Evolutionary conservation across 35 echinoderm and acorn worm genomes (phyloP).

Genomic region (Diadema setosum): DNA sequence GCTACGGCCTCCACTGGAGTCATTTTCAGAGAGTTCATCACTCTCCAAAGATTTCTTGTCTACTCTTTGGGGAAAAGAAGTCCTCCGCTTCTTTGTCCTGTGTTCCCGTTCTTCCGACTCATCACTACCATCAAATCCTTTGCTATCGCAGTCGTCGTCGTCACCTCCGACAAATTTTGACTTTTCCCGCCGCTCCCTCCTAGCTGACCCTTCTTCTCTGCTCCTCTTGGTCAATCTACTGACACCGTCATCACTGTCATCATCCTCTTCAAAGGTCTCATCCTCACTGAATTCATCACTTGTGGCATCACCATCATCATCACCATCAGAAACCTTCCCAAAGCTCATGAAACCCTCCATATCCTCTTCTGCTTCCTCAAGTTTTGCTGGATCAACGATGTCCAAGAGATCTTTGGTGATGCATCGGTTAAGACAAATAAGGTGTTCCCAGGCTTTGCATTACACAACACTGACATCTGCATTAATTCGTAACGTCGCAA

Average conservation of each 20-base stretch:
- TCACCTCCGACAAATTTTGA: neutral
- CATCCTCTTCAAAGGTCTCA: neutral
- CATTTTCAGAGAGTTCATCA: neutral
- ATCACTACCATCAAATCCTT: slow-evolving; percentile 24
- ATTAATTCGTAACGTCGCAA: too few relatives aligned
- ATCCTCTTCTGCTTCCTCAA: slow-evolving; percentile 31
- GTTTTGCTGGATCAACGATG: slow-evolving; percentile 67
- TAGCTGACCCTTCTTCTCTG: neutral
- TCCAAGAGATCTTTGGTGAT: slow-evolving; percentile 76
- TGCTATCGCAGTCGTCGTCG: neutral
- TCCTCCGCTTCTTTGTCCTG: neutral
- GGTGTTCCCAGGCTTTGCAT: too few relatives aligned
- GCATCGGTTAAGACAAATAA: neutral
- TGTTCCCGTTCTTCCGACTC: neutral
- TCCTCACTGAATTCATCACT: neutral
- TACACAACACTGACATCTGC: too few relatives aligned
- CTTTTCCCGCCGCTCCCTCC: neutral
- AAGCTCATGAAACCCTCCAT: slow-evolving; percentile 2
- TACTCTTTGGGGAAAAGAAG: neutral
- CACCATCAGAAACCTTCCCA: neutral
- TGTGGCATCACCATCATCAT: slow-evolving; percentile 5
- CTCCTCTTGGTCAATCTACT: neutral
- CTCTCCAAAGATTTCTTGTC: too few relatives aligned
- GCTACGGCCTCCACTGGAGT: neutral
- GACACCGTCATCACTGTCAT: neutral